These are phyloP conservation scores for Tapirus indicus DNA, from an alignment of 2,797 vertebrate genomes.

Conservation along the genomic window DNA sequence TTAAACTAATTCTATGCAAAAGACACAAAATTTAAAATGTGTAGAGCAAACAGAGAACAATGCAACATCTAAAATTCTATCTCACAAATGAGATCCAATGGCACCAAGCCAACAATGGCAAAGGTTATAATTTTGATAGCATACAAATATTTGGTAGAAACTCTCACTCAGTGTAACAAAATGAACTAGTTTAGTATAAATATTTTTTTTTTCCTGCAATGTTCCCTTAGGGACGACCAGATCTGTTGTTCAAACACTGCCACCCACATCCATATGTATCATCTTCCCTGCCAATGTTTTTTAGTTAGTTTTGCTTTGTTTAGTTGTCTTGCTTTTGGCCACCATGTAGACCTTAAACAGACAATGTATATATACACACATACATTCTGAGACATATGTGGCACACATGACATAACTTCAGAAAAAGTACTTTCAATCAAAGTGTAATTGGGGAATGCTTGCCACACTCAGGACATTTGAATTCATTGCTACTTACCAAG, in stretches of 20 bases:
- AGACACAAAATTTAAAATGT: background rate
- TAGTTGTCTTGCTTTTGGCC: slow-evolving; percentile 68
- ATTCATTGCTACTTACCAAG: slow-evolving; percentile 57
- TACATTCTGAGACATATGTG: background rate
- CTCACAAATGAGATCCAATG: background rate
- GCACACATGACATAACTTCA: background rate
- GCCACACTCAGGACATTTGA: slow-evolving; percentile 50
- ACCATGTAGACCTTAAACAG: slow-evolving; percentile 64
- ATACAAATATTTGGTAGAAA: slow-evolving; percentile 50
- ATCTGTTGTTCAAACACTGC: slow-evolving; percentile 83
- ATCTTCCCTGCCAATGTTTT: slow-evolving; percentile 75
- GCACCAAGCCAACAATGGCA: background rate
- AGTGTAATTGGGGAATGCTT: background rate
- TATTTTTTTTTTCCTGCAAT: slow-evolving; percentile 72
- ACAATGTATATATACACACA: background rate
- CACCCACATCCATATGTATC: slow-evolving; percentile 80
- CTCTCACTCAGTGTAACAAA: slow-evolving; percentile 35
- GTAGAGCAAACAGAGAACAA: background rate
- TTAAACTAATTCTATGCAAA: background rate
- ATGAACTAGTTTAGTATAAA: slow-evolving; percentile 60
- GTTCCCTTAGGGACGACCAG: slow-evolving; percentile 74
- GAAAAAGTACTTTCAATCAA: slow-evolving; percentile 36
- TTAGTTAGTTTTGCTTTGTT: slow-evolving; percentile 71
- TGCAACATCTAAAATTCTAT: background rate
- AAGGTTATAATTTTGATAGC: slow-evolving; percentile 11